These are phyloP conservation scores for Orchesellides sinensis DNA, from an alignment of 2,888 invertebrate genomes.

Conservation along the genomic window DNA sequence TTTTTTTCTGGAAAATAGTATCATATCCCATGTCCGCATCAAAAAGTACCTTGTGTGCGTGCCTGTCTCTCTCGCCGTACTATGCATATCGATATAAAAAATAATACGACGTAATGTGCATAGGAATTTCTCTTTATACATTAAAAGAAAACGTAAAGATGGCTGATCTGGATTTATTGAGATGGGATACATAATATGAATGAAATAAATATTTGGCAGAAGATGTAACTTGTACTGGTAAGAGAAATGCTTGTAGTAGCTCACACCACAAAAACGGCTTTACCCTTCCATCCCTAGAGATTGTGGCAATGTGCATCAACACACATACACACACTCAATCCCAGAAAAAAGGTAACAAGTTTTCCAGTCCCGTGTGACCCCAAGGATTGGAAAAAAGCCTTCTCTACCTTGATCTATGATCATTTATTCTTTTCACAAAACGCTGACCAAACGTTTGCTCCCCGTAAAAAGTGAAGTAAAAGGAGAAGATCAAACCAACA, in stretches of 20 bases:
- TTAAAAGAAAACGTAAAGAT: conserved; percentile 59
- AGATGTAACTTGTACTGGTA: conserved; percentile 41
- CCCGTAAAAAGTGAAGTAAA: conserved; percentile 16
- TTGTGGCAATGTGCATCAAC: conserved; percentile 53
- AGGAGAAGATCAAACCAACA: background rate
- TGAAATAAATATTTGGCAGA: conserved; percentile 73
- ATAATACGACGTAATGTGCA: conserved; percentile 32
- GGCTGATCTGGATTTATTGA: conserved; percentile 72
- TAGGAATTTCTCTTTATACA: conserved; percentile 36
- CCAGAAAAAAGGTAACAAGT: conserved; percentile 70
- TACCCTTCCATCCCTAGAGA: conserved; percentile 69
- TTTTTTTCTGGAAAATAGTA: background rate
- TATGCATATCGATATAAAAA: conserved; percentile 27
- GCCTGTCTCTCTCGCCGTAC: background rate
- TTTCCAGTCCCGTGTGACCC: conserved; percentile 73
- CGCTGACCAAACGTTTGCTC: conserved; percentile 69
- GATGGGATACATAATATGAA: conserved; percentile 71
- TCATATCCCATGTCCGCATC: conserved; percentile 7
- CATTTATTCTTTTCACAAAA: conserved; percentile 66
- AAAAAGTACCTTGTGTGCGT: conserved; percentile 25
- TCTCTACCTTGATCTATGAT: conserved; percentile 73
- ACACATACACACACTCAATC: conserved; percentile 28
- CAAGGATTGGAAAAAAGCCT: conserved; percentile 69
- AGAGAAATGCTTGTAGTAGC: conserved; percentile 44
- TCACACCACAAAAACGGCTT: conserved; percentile 63